A percentile compares a stretch with the other conserved stretches of the same genome.
These are phyloP conservation scores for Cnemophilus loriae DNA, from an alignment of 2,113 vertebrate species.

Conservation along the genomic window DNA sequence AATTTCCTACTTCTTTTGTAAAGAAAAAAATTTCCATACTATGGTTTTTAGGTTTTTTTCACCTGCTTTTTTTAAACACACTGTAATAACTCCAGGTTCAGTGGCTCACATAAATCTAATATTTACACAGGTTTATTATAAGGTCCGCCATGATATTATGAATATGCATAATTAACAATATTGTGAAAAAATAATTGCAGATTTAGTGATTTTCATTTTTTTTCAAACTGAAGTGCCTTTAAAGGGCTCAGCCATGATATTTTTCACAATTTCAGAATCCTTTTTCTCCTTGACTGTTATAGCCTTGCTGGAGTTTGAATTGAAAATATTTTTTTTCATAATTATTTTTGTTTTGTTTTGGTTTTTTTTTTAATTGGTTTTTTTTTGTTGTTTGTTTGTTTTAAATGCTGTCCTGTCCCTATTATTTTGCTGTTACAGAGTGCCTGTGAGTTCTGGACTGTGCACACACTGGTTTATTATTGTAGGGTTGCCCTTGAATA, in stretches of 20 bases:
- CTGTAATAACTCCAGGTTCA: conserved; percentile 17
- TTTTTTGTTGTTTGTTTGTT: background rate
- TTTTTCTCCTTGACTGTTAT: conserved; percentile 15
- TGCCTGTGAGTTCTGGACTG: conserved; percentile 46
- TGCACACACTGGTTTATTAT: conserved; percentile 55
- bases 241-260: conserved; percentile 7
- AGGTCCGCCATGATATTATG: conserved; percentile 70
- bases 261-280: conserved; percentile 54
- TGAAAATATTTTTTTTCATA: conserved; percentile 29
- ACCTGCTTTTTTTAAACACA: background rate
- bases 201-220: conserved; percentile 65
- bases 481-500: conserved; percentile 68
- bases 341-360: background rate
- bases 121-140: conserved; percentile 62
- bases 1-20: conserved; percentile 68
- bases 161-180: conserved; percentile 75
- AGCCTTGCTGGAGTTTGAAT: conserved; percentile 24
- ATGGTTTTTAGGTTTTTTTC: background rate
- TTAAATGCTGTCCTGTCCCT: background rate
- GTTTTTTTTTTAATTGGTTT: background rate
- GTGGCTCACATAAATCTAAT: conserved; percentile 42
- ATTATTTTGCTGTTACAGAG: conserved; percentile 31
- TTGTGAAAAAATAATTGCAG: conserved; percentile 71
- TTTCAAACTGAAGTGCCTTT: conserved; percentile 45
- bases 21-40: conserved; percentile 45